Evolutionary conservation across 2,888 invertebrate genomes (phyloP).

Genomic region (Augochlorella aurata): DNA sequence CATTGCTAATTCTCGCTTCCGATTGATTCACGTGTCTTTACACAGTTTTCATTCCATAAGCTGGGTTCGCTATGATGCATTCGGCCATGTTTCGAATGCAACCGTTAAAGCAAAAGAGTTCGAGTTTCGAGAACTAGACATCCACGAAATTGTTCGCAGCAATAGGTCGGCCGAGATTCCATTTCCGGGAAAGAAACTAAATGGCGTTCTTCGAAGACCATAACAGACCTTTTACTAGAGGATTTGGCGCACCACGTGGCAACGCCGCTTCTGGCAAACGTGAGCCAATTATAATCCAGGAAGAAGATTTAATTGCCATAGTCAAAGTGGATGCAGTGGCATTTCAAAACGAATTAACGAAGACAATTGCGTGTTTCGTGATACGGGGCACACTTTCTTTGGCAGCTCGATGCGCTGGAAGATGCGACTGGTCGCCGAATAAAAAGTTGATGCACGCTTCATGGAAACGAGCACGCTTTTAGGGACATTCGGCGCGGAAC

Average conservation of each 20-base stretch:
- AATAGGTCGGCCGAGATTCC: not conserved
- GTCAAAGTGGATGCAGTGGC: not conserved
- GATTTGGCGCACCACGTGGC: conserved; percentile 10
- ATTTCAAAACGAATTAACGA: conserved; percentile 12
- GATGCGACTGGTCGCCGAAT: not conserved
- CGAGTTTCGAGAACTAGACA: not conserved
- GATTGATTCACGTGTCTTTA: not conserved
- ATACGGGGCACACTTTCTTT: conserved; percentile 14
- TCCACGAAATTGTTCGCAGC: not conserved
- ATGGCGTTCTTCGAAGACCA: not conserved
- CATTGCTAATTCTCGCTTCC: not conserved
- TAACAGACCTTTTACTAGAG: not conserved
- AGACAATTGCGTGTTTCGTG: not conserved
- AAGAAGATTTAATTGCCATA: conserved; percentile 31
- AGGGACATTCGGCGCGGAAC: not conserved
- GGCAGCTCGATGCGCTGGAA: not conserved
- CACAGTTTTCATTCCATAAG: not conserved
- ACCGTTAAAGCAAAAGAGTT: not conserved
- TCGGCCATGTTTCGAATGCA: not conserved
- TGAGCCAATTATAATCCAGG: conserved; percentile 22
- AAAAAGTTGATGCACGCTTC: not conserved
- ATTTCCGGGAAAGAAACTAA: not conserved
- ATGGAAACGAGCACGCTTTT: not conserved
- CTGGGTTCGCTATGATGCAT: not conserved
- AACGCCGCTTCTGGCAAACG: not conserved